These are phyloP conservation scores for Prionace glauca DNA, from an alignment of 2,797 vertebrate genomes.

Conservation along the genomic window DNA sequence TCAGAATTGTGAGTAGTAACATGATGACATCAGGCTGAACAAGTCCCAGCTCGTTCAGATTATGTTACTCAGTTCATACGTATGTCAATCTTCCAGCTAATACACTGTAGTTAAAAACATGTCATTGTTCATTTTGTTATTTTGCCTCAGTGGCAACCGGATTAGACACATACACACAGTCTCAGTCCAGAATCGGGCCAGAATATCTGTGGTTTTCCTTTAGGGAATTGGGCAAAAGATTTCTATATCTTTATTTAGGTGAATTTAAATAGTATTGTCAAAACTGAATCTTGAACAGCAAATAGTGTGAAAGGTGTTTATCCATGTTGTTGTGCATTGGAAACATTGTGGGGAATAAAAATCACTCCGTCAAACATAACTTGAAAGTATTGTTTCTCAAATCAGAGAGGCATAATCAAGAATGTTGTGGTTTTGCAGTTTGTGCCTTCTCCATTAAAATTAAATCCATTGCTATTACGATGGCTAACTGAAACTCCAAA, in stretches of 20 bases:
- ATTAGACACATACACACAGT: background rate
- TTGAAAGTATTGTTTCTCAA: background rate
- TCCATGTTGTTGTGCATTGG: background rate
- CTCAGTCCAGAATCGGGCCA: background rate
- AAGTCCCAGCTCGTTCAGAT: constrained; percentile 36
- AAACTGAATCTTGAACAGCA: background rate
- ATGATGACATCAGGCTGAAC: constrained; percentile 8
- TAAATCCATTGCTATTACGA: background rate
- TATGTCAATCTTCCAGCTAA: constrained; percentile 17
- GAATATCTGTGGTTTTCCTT: background rate
- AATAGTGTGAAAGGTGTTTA: background rate
- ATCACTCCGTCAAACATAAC: background rate
- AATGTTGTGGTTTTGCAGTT: background rate
- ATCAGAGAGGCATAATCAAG: background rate
- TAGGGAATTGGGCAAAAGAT: background rate
- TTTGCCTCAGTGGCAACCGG: background rate
- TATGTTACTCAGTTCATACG: background rate
- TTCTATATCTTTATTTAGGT: background rate
- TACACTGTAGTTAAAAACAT: background rate
- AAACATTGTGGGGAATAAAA: background rate
- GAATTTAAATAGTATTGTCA: background rate
- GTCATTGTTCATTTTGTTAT: constrained; percentile 16
- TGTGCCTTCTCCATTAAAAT: background rate
- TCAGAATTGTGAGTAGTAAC: constrained; percentile 7
- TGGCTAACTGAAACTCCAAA: background rate